Evolutionary conservation across 2,888 invertebrate genomes (phyloP).

Genomic region (Arenicola marina): DNA sequence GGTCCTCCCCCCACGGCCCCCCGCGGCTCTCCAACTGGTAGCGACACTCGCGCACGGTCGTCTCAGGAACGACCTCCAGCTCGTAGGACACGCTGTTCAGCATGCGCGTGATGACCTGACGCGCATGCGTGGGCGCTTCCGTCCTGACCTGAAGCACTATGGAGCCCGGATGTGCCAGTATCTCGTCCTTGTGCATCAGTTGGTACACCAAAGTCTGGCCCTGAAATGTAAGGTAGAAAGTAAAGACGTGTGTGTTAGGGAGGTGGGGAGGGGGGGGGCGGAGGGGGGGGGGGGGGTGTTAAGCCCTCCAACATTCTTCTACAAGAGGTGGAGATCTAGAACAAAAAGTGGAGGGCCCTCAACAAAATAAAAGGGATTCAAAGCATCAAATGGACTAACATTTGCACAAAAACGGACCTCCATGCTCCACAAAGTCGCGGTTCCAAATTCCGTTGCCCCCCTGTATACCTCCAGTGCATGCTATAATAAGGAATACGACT

Average conservation of each 20-base stretch:
- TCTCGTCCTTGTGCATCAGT: conserved; percentile 21
- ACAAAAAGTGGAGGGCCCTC: no score
- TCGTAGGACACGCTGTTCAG: conserved; percentile 5
- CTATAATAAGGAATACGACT: no score
- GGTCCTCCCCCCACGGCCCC: conserved; percentile 17
- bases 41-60: conserved; percentile 10
- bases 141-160: conserved; percentile 4
- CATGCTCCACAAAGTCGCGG: no score
- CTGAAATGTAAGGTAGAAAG: conserved; percentile 7
- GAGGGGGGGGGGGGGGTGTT: neutral
- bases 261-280: neutral
- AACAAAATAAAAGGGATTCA: no score
- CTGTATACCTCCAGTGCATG: no score
- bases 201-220: conserved; percentile 5
- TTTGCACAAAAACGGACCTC: no score
- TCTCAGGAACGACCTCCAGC: conserved; percentile 11
- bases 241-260: neutral
- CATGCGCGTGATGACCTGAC: conserved; percentile 7
- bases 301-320: no score
- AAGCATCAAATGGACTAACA: no score
- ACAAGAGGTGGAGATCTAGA: no score
- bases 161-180: conserved; percentile 1
- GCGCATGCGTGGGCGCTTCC: neutral
- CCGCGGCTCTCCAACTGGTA: conserved; percentile 15
- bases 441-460: no score